Base-by-base conservation (phyloP, 2,797 vertebrate species). In the Chelmon rostratus region DNA sequence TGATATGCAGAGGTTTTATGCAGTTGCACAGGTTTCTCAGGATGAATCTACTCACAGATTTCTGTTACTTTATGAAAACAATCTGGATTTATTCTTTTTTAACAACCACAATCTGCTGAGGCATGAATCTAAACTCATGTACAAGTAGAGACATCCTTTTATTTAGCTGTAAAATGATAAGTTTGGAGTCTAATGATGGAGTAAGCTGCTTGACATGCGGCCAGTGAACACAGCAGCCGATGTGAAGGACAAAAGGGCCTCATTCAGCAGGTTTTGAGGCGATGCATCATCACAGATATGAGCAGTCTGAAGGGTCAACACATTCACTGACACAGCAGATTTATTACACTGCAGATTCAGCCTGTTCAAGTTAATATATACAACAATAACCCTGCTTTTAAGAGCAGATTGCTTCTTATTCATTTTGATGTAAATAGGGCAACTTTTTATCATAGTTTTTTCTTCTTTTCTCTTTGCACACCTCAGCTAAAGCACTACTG, bases 201-300 rank as follows among this genome's bases (percentile, higher is more conserved):
- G 49, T 11, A 23, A 63, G 31, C n/a, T 40, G 19, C 23, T 50
- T 74, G 61, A 66, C 23, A 66, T 23, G 13, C 0, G 0, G 62
- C 52, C 46, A 71, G 28, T 62, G 38, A 73, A 66, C 8, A 68
- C 49, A 47, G 54, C 56, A 64, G 52, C 42, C 11, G 12, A 3
- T 4, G 13, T 18, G 33, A 38, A 62, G 28, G 3, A 49, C 7
- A 18, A 13, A 40, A 46, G 28, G 18, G n/a, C 38, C 23, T 65
- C 1, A 52, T 37, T 73, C 42, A 61, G 70, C 40, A 46, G 42
- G 54, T 59, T 69, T 71, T 66, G 53, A 33, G 18, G 8, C 49
- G 28, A 61, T 71, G 70, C 18, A 67, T 72, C 31, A 73, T 21
- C 3, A 6, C 61, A 71, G 64, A 63, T 49, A 47, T 70, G 25